Base-by-base conservation (phyloP, 2,888 invertebrate species). In the Polymixis flavicincta region DNA sequence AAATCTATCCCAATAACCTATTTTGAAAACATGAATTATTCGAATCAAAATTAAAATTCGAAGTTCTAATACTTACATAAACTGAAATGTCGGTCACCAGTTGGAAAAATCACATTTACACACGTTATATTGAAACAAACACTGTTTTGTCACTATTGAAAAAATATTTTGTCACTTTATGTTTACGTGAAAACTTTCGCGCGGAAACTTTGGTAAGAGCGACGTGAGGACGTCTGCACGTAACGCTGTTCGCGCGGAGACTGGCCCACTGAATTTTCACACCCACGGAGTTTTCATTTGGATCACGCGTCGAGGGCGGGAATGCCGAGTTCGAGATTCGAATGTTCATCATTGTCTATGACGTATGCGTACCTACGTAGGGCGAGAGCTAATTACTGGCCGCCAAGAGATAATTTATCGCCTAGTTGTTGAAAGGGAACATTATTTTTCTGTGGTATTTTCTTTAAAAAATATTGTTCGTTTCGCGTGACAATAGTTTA, bases 241-340 rank as follows among this genome's bases (percentile, higher is more conserved):
- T 84, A 76, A 91, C 94, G 95, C 94, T 80, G 76, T 87, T 85
- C 89, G 91, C 93, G 95, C 93, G 91, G 80, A 87, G 88, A 95
- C 88, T 84, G 87, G 78, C 68, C 71, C 69, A 89, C 89, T 89
- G 91, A 91, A 89, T 92, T 90, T 90, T 92, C 91, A 79, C 87
- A 83, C 87, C 83, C 85, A 87, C 87, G 75, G 85, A 86, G 79
- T 94, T 94, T 93, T 92, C 92, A 92, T 91, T 92, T 91, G 80
- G 89, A 91, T 89, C 91, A 90, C 91, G 90, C 87, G 79, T 87
- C 79, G 89, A 91, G 90, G 90, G 92, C 93, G 92, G 93, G 90
- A 92, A 92, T 92, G 87, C 89, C 90, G 85, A 87, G 86, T 91
- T 90, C 87, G 89, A 91, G 89, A 89, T 90, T 90, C 88, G 85